Conservation (phyloP, 2,113 vertebrate genomes). For the Lichenostomus cassidix region DNA sequence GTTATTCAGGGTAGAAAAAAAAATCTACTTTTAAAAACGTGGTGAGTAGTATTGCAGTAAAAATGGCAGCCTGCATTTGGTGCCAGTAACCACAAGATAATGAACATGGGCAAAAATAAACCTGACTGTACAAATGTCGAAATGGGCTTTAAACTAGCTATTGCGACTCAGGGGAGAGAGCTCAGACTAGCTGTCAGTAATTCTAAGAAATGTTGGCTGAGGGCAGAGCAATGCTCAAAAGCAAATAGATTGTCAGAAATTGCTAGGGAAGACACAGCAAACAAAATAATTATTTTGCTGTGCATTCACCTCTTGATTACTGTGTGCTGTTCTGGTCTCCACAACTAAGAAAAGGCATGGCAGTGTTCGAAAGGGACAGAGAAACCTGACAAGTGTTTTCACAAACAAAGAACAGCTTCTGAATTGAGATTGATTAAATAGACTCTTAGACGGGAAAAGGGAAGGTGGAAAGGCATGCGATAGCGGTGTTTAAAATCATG, state of each 20-base stretch:
- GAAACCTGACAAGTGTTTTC: constrained; percentile 27
- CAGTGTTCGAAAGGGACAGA: background rate
- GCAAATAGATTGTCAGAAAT: constrained; percentile 11
- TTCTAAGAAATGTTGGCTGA: constrained; percentile 8
- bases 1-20: background rate
- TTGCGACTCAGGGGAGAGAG: background rate
- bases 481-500: constrained; percentile 13
- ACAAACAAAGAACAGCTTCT: background rate
- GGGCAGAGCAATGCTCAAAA: background rate
- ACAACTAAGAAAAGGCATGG: background rate
- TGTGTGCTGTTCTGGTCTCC: background rate
- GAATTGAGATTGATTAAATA: constrained; percentile 59
- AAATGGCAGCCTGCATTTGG: background rate
- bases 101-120: background rate
- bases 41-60: background rate
- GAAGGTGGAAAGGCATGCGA: background rate
- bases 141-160: constrained; percentile 4
- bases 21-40: background rate
- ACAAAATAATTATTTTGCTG: constrained; percentile 31
- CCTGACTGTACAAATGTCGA: fast-evolving
- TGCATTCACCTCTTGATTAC: constrained; percentile 31
- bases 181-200: constrained; percentile 9
- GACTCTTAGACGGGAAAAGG: background rate
- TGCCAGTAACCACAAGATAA: background rate
- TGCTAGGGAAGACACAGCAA: constrained; percentile 6